Base-by-base conservation (phyloP, 2,797 vertebrate genomes). In the Sebastes vulpes region DNA sequence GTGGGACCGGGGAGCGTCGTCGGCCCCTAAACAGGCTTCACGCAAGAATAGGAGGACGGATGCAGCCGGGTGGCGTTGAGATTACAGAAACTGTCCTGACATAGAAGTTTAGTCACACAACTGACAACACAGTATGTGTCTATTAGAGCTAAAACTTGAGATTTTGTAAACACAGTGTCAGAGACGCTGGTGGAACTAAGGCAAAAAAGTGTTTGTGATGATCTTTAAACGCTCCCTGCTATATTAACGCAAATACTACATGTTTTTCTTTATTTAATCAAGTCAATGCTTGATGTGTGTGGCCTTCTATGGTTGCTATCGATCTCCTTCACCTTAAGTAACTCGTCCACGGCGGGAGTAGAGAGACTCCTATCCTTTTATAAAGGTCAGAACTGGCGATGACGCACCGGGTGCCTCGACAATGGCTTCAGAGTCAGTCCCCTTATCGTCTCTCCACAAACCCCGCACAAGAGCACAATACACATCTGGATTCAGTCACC, bases 331-430 rank as follows among this genome's bases (percentile, higher is more conserved):
- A 69, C 76, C 72, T 76, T 11, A 85, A 72, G 84, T 74, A 83
- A 84, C 76, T 50, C 25, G 20, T 26, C 29, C 63, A 48, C 5
- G 5, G 42, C 12, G 20, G 28, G 57, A 78, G 65, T 9, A 67
- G 32, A 88, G 65, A 74, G 74, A 57, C 75, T 83, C 42, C 46
- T 67, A 72, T 85, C 66, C 65, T 75, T 77, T 77, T 56, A 32
- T 75, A 87, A 91, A 92, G 89, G 90, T 93, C 88, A 93, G 60
- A 56, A 9, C 31, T 38, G 54, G 56, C 2, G 28, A 78, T 54
- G 61, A 60, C 23, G 53, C 28, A 11, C 64, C 6, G 3, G 4
- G 23, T 38, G 69, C 63, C 58, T 86, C 58, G 35, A 87, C 69
- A 73, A 69, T 72, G 61, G 56, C 83, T 77, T 23, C 70, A 60